Conservation (phyloP, 2,113 vertebrate species). For the Gopherus evgoodei region DNA sequence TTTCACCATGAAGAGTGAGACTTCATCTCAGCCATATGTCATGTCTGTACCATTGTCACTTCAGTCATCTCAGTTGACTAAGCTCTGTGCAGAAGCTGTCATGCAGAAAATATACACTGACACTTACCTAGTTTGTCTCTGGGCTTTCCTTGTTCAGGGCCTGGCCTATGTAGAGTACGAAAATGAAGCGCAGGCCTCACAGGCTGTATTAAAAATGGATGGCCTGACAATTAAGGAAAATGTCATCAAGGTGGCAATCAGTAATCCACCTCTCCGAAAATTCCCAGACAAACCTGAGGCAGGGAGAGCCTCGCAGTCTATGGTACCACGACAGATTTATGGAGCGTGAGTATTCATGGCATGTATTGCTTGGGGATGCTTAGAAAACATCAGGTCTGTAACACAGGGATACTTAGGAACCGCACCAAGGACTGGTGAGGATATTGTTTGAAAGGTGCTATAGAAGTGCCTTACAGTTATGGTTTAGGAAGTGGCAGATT, state of each 20-base stretch:
- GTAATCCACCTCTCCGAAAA: constrained; percentile 91
- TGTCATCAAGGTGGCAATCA: constrained; percentile 92
- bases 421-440: neutral
- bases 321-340: constrained; percentile 78
- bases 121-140: rapidly evolving
- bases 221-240: constrained; percentile 85
- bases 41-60: rapidly evolving
- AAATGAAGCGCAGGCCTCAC: constrained; percentile 89
- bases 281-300: constrained; percentile 74
- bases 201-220: constrained; percentile 94
- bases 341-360: constrained; percentile 87
- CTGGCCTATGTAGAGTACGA: constrained; percentile 97
- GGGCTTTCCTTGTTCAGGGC: constrained; percentile 78
- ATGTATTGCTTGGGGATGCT: rapidly evolving
- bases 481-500: rapidly evolving
- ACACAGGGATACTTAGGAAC: rapidly evolving
- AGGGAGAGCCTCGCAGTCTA: constrained; percentile 37
- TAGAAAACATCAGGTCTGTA: rapidly evolving
- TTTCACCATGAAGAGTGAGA: rapidly evolving
- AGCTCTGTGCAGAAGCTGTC: neutral
- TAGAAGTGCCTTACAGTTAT: neutral
- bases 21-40: neutral
- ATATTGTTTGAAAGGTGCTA: neutral
- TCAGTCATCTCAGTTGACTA: rapidly evolving
- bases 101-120: rapidly evolving